phyloP scores from a whole-genome alignment of 2,113 vertebrate genomes.

The Coreoperca whiteheadi region DNA sequence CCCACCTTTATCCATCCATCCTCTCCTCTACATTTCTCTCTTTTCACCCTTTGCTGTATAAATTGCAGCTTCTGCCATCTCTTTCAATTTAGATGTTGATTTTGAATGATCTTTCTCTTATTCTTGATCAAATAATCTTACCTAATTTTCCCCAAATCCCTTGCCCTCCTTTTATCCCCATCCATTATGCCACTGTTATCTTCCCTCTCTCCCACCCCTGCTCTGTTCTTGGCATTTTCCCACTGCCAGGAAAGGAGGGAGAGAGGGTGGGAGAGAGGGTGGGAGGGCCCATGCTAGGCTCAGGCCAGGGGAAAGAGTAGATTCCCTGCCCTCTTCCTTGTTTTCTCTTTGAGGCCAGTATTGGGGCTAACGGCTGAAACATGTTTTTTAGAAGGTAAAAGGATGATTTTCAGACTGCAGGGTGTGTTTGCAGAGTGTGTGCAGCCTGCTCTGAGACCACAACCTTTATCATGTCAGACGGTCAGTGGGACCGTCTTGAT shows the following conservation, averaged over 20 bases:
- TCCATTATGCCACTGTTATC: conserved; percentile 4
- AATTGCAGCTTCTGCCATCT: background rate
- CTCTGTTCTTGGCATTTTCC: conserved; percentile 54
- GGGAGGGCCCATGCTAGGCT: conserved; percentile 15
- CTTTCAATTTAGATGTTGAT: background rate
- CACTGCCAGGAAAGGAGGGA: conserved; percentile 29
- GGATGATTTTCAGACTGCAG: conserved; percentile 39
- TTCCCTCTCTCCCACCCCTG: conserved; percentile 7
- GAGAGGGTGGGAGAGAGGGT: conserved; percentile 3
- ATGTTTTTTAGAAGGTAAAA: conserved; percentile 58
- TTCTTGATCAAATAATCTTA: background rate
- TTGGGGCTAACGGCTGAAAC: conserved; percentile 51
- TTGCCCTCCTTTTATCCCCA: conserved; percentile 22
- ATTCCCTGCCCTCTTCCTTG: conserved; percentile 50
- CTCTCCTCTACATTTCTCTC: conserved; percentile 5
- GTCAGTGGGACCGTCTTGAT: background rate
- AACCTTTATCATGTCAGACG: background rate
- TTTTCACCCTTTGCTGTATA: background rate
- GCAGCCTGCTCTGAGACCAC: conserved; percentile 7
- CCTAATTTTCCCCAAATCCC: background rate
- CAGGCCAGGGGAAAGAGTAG: conserved; percentile 49
- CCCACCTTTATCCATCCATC: background rate
- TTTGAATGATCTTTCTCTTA: background rate
- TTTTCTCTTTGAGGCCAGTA: conserved; percentile 68
- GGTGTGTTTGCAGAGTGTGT: conserved; percentile 13